Evolutionary conservation across 2,113 vertebrate species (phyloP).

Genomic region (Equus quagga): DNA sequence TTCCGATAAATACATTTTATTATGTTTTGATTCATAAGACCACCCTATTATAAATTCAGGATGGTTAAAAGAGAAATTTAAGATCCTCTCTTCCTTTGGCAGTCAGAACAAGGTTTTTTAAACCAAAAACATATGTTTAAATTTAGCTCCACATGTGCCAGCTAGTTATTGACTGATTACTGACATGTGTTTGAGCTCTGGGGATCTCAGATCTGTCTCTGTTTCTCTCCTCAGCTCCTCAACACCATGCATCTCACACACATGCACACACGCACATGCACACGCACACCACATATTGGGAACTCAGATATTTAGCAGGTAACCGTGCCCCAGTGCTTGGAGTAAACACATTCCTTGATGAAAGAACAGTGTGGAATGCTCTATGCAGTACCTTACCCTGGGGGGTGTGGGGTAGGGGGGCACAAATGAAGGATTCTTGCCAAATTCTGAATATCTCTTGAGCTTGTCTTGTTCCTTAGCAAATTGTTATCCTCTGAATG

Average conservation of each 20-base stretch:
- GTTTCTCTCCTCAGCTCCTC: conserved; percentile 1
- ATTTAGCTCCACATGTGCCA: conserved; percentile 81
- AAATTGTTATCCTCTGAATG: conserved; percentile 49
- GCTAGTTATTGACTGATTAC: conserved; percentile 75
- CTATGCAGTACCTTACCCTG: not conserved
- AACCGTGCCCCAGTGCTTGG: not conserved
- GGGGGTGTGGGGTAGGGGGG: not conserved
- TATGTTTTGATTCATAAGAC: conserved; percentile 71
- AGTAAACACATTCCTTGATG: not conserved
- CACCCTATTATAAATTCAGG: conserved; percentile 76
- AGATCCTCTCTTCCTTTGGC: conserved; percentile 77
- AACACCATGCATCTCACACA: not conserved
- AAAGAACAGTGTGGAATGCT: not conserved
- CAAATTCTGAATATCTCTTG: not conserved
- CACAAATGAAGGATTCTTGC: not conserved
- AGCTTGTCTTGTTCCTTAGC: conserved; percentile 36
- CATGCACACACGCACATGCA: not conserved
- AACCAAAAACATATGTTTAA: conserved; percentile 82
- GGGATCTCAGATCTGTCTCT: conserved; percentile 61
- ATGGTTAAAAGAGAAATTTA: conserved; percentile 77
- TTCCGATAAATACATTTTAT: conserved; percentile 79
- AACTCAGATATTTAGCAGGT: conserved; percentile 5
- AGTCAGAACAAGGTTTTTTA: conserved; percentile 75
- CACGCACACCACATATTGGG: not conserved
- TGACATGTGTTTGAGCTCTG: conserved; percentile 74